Conservation (phyloP, 2,888 invertebrate genomes). For the Meghimatium bilineatum region DNA sequence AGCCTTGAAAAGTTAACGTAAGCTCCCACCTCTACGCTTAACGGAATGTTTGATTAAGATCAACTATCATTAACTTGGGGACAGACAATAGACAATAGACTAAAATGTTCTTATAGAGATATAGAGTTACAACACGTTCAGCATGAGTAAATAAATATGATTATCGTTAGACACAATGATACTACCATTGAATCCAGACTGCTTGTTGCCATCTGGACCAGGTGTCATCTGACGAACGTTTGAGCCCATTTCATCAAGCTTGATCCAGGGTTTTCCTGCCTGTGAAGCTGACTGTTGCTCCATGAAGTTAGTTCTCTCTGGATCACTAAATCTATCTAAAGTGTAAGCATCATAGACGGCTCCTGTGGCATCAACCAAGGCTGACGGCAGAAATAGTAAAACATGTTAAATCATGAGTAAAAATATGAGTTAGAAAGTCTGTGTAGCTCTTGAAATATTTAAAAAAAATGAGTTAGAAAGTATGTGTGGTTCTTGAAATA, state of each 20-base stretch:
- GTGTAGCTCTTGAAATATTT: too few relatives aligned
- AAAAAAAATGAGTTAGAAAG: too few relatives aligned
- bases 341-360: constrained; percentile 64
- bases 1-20: too few relatives aligned
- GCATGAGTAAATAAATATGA: too few relatives aligned
- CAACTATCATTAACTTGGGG: too few relatives aligned
- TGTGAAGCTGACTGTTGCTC: constrained; percentile 64
- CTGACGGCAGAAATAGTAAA: constrained; percentile 47
- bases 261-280: constrained; percentile 62
- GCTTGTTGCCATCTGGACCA: constrained; percentile 67
- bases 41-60: too few relatives aligned
- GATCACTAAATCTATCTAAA: constrained; percentile 63
- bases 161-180: neutral
- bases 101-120: too few relatives aligned
- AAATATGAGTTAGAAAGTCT: too few relatives aligned
- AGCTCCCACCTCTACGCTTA: too few relatives aligned
- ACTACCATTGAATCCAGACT: constrained; percentile 60
- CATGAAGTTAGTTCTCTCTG: constrained; percentile 61
- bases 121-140: too few relatives aligned
- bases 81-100: too few relatives aligned
- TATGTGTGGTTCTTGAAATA: too few relatives aligned
- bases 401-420: neutral
- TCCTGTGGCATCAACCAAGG: constrained; percentile 56
- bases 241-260: constrained; percentile 62
- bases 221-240: constrained; percentile 66